Evolutionary conservation across 2,113 vertebrate genomes (phyloP).

Genomic region (Sporophila hypoxantha): DNA sequence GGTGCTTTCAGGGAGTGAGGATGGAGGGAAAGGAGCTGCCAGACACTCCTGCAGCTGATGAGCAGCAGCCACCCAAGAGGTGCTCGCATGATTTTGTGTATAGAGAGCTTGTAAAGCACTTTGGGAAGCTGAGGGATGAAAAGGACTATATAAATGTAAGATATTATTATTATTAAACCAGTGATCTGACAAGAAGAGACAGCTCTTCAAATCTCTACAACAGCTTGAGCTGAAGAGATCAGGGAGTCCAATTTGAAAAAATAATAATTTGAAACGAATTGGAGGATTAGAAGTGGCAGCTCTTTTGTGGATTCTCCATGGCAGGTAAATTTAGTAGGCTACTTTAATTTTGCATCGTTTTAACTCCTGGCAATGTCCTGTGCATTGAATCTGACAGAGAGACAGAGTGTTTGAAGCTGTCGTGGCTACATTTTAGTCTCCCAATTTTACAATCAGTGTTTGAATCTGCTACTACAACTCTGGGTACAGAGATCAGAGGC

Average conservation of each 20-base stretch:
- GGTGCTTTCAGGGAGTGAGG: accelerated
- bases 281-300: constrained; percentile 62
- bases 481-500: constrained; percentile 49
- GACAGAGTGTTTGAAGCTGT: constrained; percentile 46
- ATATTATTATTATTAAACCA: constrained; percentile 61
- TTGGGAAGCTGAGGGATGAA: constrained; percentile 45
- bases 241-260: constrained; percentile 62
- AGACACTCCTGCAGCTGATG: not conserved
- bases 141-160: constrained; percentile 44
- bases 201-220: constrained; percentile 57
- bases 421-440: constrained; percentile 49
- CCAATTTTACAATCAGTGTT: constrained; percentile 58
- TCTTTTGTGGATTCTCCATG: constrained; percentile 59
- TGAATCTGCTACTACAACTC: constrained; percentile 59
- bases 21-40: not conserved
- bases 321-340: constrained; percentile 65
- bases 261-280: constrained; percentile 57
- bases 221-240: constrained; percentile 57
- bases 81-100: not conserved
- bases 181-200: constrained; percentile 58
- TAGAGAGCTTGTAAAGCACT: constrained; percentile 40
- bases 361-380: constrained; percentile 56
- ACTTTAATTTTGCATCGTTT: constrained; percentile 60
- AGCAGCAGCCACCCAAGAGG: constrained; percentile 55
- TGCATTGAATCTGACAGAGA: constrained; percentile 56